phyloP scores from a whole-genome alignment of 2,113 vertebrate genomes.

The Origma solitaria region DNA sequence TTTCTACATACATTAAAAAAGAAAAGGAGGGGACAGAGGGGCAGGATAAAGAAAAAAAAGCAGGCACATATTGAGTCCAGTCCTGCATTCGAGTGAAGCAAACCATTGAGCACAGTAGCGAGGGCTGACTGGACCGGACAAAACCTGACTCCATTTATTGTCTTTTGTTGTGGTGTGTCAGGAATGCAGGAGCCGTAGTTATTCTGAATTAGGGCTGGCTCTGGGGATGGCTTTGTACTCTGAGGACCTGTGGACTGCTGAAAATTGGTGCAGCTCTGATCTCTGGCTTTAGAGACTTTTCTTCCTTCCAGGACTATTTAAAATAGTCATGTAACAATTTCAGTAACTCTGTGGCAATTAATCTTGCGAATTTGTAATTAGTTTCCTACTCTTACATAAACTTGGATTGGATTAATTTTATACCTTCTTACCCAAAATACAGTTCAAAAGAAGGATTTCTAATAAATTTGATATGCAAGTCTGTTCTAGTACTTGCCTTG shows the following conservation, averaged over 20 bases:
- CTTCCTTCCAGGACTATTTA: background rate
- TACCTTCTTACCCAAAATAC: background rate
- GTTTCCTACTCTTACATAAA: background rate
- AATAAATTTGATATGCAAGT: background rate
- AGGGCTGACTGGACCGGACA: constrained; percentile 31
- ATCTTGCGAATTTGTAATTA: background rate
- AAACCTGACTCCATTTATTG: constrained; percentile 24
- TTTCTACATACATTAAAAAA: background rate
- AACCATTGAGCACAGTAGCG: background rate
- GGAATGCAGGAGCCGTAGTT: constrained; percentile 26
- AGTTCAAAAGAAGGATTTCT: background rate
- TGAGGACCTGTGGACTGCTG: background rate
- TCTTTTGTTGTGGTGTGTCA: constrained; percentile 34
- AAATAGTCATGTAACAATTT: background rate
- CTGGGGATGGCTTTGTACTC: background rate
- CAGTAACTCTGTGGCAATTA: background rate
- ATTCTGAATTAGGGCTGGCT: background rate
- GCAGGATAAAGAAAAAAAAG: background rate
- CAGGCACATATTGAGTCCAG: background rate
- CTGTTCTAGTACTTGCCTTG: background rate
- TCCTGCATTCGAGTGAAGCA: background rate
- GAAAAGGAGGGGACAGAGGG: background rate
- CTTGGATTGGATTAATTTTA: background rate
- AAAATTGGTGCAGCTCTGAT: background rate
- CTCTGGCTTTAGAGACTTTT: background rate